Evolutionary conservation across 2,888 invertebrate genomes (phyloP).

Genomic region (Synanthedon vespiformis): DNA sequence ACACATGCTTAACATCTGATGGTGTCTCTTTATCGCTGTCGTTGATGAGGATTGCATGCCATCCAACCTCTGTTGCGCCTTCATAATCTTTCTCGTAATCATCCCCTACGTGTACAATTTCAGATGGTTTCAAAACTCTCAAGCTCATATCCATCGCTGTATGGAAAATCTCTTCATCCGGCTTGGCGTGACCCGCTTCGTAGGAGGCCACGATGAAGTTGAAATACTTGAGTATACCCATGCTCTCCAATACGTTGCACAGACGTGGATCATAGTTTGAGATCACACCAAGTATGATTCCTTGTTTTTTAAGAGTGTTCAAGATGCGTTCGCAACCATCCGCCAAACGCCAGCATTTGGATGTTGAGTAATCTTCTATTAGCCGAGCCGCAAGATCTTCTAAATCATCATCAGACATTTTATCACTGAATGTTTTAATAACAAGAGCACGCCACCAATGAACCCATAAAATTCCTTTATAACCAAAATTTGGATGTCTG

Average conservation of each 20-base stretch:
- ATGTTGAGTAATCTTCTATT: slow-evolving; percentile 77
- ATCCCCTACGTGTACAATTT: slow-evolving; percentile 89
- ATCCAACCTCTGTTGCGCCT: slow-evolving; percentile 80
- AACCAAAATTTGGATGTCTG: slow-evolving; percentile 86
- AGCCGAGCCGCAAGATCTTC: slow-evolving; percentile 67
- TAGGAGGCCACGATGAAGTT: slow-evolving; percentile 86
- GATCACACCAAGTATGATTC: slow-evolving; percentile 77
- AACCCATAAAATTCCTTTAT: slow-evolving; percentile 76
- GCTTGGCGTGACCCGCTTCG: slow-evolving; percentile 79
- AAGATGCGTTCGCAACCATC: slow-evolving; percentile 76
- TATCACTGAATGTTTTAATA: slow-evolving; percentile 71
- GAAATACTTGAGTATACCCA: slow-evolving; percentile 78
- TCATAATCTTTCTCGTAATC: slow-evolving; percentile 79
- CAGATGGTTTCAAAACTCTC: slow-evolving; percentile 53
- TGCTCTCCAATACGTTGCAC: slow-evolving; percentile 73
- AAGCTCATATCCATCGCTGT: slow-evolving; percentile 67
- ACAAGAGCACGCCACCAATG: slow-evolving; percentile 87
- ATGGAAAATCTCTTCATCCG: slow-evolving; percentile 78
- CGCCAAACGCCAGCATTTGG: slow-evolving; percentile 77
- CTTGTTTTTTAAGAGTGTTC: slow-evolving; percentile 60
- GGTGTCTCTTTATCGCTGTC: slow-evolving; percentile 14
- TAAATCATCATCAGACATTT: slow-evolving; percentile 36
- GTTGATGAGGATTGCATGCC: slow-evolving; percentile 73
- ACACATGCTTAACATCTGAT: slow-evolving; percentile 27
- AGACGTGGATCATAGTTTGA: slow-evolving; percentile 92